Percentiles rank a stretch among this genome's conserved stretches.
These are phyloP conservation scores for Platalea minor DNA, from an alignment of 2,797 vertebrate genomes.

Conservation along the genomic window DNA sequence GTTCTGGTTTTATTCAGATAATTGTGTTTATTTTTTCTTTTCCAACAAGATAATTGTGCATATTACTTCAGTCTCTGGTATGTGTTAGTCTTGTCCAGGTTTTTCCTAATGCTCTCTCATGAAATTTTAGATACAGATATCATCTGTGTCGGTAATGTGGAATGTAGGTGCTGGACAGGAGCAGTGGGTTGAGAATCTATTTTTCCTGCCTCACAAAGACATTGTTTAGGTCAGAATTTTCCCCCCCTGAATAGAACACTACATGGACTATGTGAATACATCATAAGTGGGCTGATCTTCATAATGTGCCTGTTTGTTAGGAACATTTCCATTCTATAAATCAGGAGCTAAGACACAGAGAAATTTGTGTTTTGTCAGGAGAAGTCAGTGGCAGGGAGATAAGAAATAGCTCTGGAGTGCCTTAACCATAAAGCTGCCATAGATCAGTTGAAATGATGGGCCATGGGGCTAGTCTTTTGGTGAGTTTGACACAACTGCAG, in stretches of 20 bases:
- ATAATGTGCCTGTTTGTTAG: neutral
- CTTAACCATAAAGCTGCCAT: neutral
- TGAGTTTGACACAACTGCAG: neutral
- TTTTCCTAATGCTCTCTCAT: constrained; percentile 15
- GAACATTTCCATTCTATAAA: neutral
- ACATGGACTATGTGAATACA: neutral
- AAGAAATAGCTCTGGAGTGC: neutral
- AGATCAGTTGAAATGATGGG: neutral
- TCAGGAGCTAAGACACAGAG: neutral
- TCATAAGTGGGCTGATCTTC: neutral
- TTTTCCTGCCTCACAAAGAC: neutral
- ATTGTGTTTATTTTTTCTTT: constrained; percentile 64
- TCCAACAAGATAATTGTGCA: constrained; percentile 48
- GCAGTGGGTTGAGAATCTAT: neutral
- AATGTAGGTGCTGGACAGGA: neutral
- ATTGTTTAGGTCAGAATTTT: neutral
- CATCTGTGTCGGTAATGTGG: neutral
- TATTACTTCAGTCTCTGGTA: constrained; percentile 56
- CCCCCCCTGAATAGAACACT: neutral
- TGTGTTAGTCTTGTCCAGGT: constrained; percentile 31
- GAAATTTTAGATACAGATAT: constrained; percentile 18
- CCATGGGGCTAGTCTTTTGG: neutral
- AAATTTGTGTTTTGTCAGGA: neutral
- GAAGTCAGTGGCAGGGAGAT: neutral
- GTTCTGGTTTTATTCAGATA: constrained; percentile 67